Evolutionary conservation across 2,113 vertebrate species (phyloP).

Genomic region (Chroicocephalus ridibundus): DNA sequence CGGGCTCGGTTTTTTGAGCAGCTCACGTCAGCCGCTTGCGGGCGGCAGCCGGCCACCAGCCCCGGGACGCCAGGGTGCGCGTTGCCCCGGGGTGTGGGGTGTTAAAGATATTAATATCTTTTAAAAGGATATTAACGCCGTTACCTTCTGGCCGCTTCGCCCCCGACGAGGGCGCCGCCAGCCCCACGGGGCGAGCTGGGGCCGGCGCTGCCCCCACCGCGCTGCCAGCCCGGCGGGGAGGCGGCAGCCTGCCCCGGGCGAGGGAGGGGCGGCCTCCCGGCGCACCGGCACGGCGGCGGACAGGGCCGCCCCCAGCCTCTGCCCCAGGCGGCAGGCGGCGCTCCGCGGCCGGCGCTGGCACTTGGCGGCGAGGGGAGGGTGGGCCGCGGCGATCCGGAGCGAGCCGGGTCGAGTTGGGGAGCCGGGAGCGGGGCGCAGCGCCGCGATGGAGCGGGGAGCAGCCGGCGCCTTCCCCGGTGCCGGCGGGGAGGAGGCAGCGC

Average conservation of each 20-base stretch:
- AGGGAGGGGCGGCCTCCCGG: background rate
- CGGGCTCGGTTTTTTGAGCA: background rate
- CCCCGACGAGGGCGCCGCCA: background rate
- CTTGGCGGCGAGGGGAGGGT: background rate
- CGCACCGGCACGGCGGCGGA: background rate
- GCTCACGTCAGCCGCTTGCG: background rate
- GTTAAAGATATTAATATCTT: no score
- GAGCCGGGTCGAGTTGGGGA: background rate
- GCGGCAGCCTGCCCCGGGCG: background rate
- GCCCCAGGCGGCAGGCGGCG: background rate
- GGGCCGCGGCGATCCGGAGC: background rate
- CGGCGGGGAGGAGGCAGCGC: background rate
- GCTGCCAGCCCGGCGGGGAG: background rate
- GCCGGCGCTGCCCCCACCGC: background rate
- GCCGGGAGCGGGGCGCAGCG: background rate
- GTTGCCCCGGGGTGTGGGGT: background rate
- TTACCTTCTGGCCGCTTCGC: no score
- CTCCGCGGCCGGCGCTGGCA: background rate
- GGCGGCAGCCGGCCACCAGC: background rate
- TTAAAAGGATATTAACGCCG: no score
- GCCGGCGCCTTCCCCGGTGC: background rate
- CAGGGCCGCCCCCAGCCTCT: background rate
- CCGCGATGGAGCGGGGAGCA: background rate
- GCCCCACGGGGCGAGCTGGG: no score
- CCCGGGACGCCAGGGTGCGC: background rate